Percentiles rank a stretch among this genome's conserved stretches.
These are phyloP conservation scores for Ataeniobius toweri DNA, from an alignment of 2,797 vertebrate genomes.

Conservation along the genomic window DNA sequence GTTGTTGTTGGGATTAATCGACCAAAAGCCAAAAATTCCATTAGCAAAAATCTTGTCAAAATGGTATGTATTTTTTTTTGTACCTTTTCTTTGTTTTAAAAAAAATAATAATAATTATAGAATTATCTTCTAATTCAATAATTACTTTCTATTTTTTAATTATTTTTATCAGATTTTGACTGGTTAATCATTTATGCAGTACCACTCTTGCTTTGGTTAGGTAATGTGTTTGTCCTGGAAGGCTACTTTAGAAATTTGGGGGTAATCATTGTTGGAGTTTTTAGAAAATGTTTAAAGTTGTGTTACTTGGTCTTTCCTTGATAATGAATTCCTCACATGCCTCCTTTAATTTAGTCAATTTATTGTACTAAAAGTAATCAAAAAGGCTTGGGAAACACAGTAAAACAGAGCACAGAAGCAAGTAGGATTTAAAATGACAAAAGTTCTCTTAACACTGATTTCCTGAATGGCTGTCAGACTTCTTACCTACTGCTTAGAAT, in stretches of 20 bases:
- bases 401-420: not conserved
- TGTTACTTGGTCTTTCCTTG: not conserved
- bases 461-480: not conserved
- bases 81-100: not conserved
- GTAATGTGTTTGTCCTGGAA: not conserved
- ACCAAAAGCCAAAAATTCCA: constrained; percentile 94
- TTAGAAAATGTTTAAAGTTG: not conserved
- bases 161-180: not conserved
- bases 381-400: not conserved
- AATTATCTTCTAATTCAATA: not conserved
- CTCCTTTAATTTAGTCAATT: not conserved
- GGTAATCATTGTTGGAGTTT: not conserved
- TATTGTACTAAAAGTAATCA: not conserved
- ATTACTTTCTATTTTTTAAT: not conserved
- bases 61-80: constrained; percentile 82
- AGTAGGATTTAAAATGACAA: not conserved
- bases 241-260: not conserved
- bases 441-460: not conserved
- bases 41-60: constrained; percentile 93
- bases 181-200: not conserved
- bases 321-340: not conserved
- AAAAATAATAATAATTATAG: not conserved
- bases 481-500: not conserved
- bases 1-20: constrained; percentile 95
- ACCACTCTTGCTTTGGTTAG: too few relatives aligned